Percentiles rank a stretch among this genome's conserved stretches.
Conservation (phyloP, 2,113 vertebrate species). For the Brienomyrus longianalis region DNA sequence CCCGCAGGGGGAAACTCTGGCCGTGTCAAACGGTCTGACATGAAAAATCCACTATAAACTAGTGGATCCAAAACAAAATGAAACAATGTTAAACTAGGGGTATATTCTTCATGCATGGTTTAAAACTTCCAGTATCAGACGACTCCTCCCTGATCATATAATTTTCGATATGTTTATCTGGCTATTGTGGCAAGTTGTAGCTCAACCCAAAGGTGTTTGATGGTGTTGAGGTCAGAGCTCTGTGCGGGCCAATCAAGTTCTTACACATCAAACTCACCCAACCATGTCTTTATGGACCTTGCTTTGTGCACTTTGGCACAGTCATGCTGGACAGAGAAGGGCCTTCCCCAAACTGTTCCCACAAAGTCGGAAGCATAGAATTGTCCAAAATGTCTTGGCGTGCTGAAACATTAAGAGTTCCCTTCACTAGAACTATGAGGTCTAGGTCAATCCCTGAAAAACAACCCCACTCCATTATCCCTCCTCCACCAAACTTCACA, state of each 20-base stretch:
- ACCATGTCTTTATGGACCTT: background rate
- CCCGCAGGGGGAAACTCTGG: background rate
- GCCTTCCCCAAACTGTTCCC: background rate
- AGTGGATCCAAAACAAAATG: background rate
- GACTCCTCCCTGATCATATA: background rate
- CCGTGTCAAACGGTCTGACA: background rate
- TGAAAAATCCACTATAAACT: background rate
- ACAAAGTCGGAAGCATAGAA: background rate
- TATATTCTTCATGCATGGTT: background rate
- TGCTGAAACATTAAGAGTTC: no score
- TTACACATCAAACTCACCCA: background rate
- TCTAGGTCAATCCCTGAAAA: no score
- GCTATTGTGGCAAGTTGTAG: background rate
- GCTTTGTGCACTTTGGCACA: no score
- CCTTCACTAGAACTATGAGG: no score
- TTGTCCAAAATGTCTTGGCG: no score
- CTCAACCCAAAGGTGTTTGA: no score
- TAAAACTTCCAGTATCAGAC: background rate
- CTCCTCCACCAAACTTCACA: no score
- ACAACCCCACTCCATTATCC: no score
- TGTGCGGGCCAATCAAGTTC: background rate
- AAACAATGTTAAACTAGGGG: background rate
- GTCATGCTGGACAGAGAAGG: background rate
- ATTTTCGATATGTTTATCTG: background rate
- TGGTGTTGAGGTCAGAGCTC: no score